Conservation (phyloP, 2,888 invertebrate species). For the Isotomurus palustris region DNA sequence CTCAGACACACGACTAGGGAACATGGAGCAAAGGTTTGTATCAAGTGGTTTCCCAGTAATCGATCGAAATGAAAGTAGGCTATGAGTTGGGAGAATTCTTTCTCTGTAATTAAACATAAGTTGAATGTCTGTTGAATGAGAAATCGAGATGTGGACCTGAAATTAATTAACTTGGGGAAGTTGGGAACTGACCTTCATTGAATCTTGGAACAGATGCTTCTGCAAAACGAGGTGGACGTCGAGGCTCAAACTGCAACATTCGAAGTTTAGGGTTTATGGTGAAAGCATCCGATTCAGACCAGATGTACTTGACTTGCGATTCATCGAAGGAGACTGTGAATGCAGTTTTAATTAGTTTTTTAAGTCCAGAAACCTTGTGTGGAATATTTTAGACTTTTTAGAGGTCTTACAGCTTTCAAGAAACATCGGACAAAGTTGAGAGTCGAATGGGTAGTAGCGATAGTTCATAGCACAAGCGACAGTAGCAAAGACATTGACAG, state of each 20-base stretch:
- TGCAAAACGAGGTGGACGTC: constrained; percentile 55
- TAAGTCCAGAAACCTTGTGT: not conserved
- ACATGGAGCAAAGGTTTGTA: constrained; percentile 79
- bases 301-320: constrained; percentile 67
- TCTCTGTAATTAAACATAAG: constrained; percentile 50
- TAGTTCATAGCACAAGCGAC: constrained; percentile 33
- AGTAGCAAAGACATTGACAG: constrained; percentile 28
- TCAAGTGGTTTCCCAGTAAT: constrained; percentile 78
- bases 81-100: constrained; percentile 71
- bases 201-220: constrained; percentile 18
- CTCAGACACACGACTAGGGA: constrained; percentile 75
- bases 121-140: not conserved
- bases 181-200: constrained; percentile 14
- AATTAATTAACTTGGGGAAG: not conserved
- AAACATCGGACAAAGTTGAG: constrained; percentile 76
- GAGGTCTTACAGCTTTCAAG: constrained; percentile 75
- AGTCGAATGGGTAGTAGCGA: constrained; percentile 64
- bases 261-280: constrained; percentile 71
- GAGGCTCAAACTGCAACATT: constrained; percentile 72
- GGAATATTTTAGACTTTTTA: not conserved
- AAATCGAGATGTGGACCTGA: no score
- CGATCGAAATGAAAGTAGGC: constrained; percentile 76
- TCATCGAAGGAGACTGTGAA: constrained; percentile 67
- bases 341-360: not conserved
- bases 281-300: constrained; percentile 64